These are phyloP conservation scores for Ursus arctos DNA, from an alignment of 2,113 vertebrate genomes.

Conservation along the genomic window DNA sequence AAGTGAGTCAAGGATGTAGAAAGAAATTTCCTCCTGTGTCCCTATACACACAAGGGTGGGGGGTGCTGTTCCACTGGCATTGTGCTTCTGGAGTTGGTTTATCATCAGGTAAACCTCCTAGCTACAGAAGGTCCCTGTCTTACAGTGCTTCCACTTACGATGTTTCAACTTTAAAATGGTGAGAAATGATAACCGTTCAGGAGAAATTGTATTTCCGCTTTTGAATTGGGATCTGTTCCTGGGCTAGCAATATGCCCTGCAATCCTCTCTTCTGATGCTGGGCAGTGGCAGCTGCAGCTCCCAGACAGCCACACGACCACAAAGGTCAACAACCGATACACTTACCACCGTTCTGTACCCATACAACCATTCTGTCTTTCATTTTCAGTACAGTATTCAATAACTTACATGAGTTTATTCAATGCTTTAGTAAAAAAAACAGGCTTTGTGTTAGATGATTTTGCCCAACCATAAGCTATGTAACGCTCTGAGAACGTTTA, in stretches of 20 bases:
- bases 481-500: background rate
- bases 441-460: background rate
- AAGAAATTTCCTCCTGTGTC: background rate
- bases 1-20: conserved; percentile 44
- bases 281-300: background rate
- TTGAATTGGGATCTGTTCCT: background rate
- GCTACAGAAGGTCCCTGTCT: background rate
- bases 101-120: background rate
- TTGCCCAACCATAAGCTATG: background rate
- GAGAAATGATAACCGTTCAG: background rate
- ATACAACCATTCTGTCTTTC: background rate
- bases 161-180: background rate
- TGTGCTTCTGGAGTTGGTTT: background rate
- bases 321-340: background rate
- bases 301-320: background rate
- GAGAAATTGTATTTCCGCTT: background rate
- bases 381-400: background rate
- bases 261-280: background rate
- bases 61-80: too few relatives aligned
- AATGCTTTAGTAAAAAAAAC: background rate
- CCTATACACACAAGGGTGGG: background rate
- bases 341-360: background rate
- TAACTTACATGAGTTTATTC: background rate
- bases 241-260: background rate
- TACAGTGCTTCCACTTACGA: background rate